A percentile compares a stretch with the other conserved stretches of the same genome.
These are phyloP conservation scores for Actinernus sp. DNA, from an alignment of 92 coral and sea anemone genomes.

Conservation along the genomic window DNA sequence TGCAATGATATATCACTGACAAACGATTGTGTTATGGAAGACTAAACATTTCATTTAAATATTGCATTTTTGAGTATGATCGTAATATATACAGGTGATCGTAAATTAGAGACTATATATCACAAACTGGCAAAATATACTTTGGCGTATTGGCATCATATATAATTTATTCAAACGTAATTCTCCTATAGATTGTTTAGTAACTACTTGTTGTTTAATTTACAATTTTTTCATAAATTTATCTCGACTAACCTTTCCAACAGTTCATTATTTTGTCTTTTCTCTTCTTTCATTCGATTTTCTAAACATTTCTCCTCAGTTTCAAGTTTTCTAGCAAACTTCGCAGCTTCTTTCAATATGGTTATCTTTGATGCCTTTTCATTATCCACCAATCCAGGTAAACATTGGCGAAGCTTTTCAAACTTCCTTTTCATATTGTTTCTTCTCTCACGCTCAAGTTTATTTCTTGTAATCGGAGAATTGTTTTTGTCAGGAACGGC, in stretches of 20 bases:
- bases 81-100: no score
- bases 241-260: conserved; percentile 36
- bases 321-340: conserved; percentile 39
- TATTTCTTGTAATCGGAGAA: conserved; percentile 16
- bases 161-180: no score
- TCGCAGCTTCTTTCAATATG: conserved; percentile 58
- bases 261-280: conserved; percentile 20
- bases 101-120: no score
- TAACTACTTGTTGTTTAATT: no score
- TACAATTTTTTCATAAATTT: no score
- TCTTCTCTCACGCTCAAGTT: conserved; percentile 75
- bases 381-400: conserved; percentile 56
- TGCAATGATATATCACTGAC: no score
- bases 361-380: conserved; percentile 67
- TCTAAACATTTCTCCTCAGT: conserved; percentile 16
- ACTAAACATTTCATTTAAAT: no score
- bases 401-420: conserved; percentile 49
- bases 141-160: no score
- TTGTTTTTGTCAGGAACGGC: not conserved
- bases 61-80: no score
- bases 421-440: conserved; percentile 72
- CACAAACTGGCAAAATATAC: no score
- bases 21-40: no score
- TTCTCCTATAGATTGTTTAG: no score
- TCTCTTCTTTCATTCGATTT: conserved; percentile 6